Evolutionary conservation across 2,888 invertebrate genomes (phyloP).

Genomic region (Monochamus alternatus): DNA sequence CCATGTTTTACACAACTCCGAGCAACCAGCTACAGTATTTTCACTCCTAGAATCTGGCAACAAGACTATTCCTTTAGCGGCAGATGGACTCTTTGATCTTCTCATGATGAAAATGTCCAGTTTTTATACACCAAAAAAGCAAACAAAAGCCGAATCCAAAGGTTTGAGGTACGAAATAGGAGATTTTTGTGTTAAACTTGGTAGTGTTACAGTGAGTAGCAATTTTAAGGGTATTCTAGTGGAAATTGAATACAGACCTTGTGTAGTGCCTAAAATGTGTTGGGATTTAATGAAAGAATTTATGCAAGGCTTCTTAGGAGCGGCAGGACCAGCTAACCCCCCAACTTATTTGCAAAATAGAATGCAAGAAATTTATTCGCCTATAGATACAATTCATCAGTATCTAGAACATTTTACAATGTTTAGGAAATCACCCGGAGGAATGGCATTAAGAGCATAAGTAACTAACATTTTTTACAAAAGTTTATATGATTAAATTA

Average conservation of each 20-base stretch:
- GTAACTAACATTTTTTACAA: not conserved
- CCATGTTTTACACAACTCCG: slow-evolving; percentile 95
- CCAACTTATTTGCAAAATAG: slow-evolving; percentile 82
- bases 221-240: slow-evolving; percentile 94
- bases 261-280: slow-evolving; percentile 89
- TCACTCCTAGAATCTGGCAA: slow-evolving; percentile 91
- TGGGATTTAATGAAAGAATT: slow-evolving; percentile 95
- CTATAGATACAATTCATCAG: slow-evolving; percentile 94
- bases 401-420: slow-evolving; percentile 95
- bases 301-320: slow-evolving; percentile 90
- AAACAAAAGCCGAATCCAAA: slow-evolving; percentile 88
- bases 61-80: slow-evolving; percentile 89
- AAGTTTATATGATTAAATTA: too few species aligned
- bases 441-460: slow-evolving; percentile 71
- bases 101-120: slow-evolving; percentile 91
- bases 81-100: slow-evolving; percentile 92
- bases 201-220: slow-evolving; percentile 93
- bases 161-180: slow-evolving; percentile 90
- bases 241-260: slow-evolving; percentile 95
- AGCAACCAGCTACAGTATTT: slow-evolving; percentile 95
- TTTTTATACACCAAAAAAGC: slow-evolving; percentile 92
- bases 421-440: slow-evolving; percentile 86
- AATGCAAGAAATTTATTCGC: slow-evolving; percentile 90
- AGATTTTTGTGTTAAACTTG: slow-evolving; percentile 95
- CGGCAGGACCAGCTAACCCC: slow-evolving; percentile 81